A percentile compares a stretch with the other conserved stretches of the same genome.
phyloP scores from a whole-genome alignment of 2,113 vertebrate species.

The Spea bombifrons region DNA sequence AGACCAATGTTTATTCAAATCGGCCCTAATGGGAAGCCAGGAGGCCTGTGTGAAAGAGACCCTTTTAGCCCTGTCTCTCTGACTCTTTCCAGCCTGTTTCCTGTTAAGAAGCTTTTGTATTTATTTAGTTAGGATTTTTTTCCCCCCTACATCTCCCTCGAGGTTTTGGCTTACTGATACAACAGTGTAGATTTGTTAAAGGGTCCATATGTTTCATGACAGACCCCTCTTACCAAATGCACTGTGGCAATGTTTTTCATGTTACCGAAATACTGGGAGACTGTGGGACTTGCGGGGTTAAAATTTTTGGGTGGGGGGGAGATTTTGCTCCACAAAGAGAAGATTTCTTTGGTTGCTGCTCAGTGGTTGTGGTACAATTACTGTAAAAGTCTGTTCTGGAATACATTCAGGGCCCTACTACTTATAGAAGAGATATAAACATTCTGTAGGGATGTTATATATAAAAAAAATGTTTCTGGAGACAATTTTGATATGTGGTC shows the following conservation, averaged over 20 bases:
- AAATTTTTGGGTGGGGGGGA: no score
- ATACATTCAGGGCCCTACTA: no score
- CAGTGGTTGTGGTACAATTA: no score
- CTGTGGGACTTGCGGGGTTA: not conserved
- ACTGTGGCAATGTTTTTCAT: not conserved
- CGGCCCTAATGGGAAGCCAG: slow-evolving; percentile 43
- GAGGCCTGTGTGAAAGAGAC: slow-evolving; percentile 47
- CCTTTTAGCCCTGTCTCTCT: slow-evolving; percentile 46
- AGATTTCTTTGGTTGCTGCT: no score
- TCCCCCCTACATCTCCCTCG: slow-evolving; percentile 6
- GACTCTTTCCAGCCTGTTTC: slow-evolving; percentile 48
- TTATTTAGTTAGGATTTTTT: slow-evolving; percentile 46
- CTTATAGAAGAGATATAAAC: no score
- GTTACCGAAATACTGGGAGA: not conserved
- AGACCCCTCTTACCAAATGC: not conserved
- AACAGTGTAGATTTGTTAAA: slow-evolving; percentile 44
- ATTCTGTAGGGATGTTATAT: no score
- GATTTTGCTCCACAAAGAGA: no score
- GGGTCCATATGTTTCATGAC: slow-evolving; percentile 40
- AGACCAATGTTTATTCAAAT: slow-evolving; percentile 47
- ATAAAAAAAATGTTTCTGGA: no score
- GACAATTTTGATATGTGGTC: no score
- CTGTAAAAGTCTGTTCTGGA: no score
- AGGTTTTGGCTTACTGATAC: slow-evolving; percentile 46
- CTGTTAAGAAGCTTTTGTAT: slow-evolving; percentile 48